Conservation (phyloP, 2,113 vertebrate genomes). For the Deroptyus accipitrinus region DNA sequence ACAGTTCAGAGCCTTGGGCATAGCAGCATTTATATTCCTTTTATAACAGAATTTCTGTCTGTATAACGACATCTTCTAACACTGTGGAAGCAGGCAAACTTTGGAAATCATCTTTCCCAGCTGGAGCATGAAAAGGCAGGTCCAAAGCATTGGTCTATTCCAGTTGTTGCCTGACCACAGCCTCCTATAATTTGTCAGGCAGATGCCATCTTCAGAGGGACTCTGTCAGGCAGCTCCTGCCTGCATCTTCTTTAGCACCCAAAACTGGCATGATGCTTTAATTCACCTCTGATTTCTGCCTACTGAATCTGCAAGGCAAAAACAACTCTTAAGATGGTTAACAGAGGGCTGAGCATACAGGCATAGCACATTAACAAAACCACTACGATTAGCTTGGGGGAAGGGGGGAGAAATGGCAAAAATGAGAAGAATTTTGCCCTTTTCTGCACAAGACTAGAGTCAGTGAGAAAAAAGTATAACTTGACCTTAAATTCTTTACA, state of each 20-base stretch:
- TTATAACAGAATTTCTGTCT: not conserved
- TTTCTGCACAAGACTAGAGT: not conserved
- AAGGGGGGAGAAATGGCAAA: not conserved
- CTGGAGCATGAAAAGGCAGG: not conserved
- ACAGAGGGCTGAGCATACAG: not conserved
- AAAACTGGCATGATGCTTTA: not conserved
- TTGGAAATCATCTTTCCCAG: not conserved
- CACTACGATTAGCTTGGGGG: not conserved
- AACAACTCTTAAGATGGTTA: not conserved
- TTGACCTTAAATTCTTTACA: slow-evolving; percentile 4
- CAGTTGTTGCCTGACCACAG: not conserved
- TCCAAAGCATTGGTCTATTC: not conserved
- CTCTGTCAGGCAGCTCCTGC: not conserved
- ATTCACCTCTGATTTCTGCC: not conserved
- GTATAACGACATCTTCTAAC: not conserved
- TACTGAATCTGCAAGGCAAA: not conserved
- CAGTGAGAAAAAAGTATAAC: not conserved
- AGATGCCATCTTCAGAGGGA: not conserved
- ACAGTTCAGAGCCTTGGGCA: not conserved
- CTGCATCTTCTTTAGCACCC: not conserved
- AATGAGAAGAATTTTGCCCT: slow-evolving; percentile 22
- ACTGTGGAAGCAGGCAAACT: not conserved
- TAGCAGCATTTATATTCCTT: not conserved
- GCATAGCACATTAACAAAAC: not conserved
- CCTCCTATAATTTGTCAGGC: not conserved